Conservation (phyloP, 2,797 vertebrate genomes). For the Thalassophryne amazonica region DNA sequence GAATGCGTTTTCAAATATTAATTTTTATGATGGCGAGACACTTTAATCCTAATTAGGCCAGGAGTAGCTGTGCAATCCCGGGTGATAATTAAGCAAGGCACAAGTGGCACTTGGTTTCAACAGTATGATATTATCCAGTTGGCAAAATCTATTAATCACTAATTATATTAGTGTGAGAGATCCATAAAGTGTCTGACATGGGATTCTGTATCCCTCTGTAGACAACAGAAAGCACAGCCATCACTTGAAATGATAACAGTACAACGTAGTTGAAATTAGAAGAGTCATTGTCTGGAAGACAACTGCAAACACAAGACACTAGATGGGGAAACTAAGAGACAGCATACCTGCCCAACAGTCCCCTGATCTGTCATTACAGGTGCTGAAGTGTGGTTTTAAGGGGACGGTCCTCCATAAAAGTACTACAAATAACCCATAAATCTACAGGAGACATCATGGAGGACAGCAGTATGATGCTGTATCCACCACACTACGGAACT, state of each 20-base stretch:
- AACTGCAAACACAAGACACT: too few species aligned
- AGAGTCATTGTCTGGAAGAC: too few species aligned
- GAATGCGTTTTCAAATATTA: neutral
- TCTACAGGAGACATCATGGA: too few species aligned
- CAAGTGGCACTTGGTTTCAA: neutral
- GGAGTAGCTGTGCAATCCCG: neutral
- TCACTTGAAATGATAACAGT: neutral
- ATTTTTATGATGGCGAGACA: neutral
- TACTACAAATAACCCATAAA: too few species aligned
- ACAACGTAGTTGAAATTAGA: too few species aligned
- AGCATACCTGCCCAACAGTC: too few species aligned
- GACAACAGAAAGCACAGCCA: neutral
- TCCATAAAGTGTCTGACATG: neutral
- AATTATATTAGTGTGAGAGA: neutral
- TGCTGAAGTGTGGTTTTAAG: too few species aligned
- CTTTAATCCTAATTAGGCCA: neutral
- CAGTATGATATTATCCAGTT: neutral
- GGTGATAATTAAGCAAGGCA: neutral
- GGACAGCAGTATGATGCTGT: too few species aligned
- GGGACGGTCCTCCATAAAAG: too few species aligned
- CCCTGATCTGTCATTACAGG: too few species aligned
- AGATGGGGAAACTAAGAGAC: too few species aligned
- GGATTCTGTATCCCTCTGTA: neutral
- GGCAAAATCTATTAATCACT: neutral
- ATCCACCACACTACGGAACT: too few species aligned